Base-by-base conservation (phyloP, 2,888 invertebrate genomes). In the Perizoma affinitatum region DNA sequence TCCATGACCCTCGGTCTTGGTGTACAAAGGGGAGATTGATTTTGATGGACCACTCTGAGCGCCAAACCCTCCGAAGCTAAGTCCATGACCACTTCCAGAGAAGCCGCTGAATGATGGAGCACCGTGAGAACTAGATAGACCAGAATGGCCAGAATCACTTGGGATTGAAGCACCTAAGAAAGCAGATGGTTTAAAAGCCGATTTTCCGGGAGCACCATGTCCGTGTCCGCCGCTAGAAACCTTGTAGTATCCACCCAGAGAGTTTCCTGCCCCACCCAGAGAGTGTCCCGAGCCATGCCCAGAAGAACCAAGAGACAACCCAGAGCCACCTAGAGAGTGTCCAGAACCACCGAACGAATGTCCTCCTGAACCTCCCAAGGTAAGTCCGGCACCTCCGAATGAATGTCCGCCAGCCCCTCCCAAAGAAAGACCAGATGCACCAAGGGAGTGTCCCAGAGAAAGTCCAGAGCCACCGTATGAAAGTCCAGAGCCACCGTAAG, bases 161-260 rank as follows among this genome's bases (percentile, higher is more conserved):
- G 83, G 84, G 33, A 84, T 73, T 4, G 90, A 84, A 55, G 90
- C 77, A 51, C 93, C 93, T 66, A 93, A 71, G 73, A 80, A 93
- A 50, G 88, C 83, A 8, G 93, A 93, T 45, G 93, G 93, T 60
- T 92, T 93, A 63, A 93, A 93, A 34, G 88, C 78, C 46, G 77
- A 69, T 73, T 89, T 90, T 35, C 86, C 79, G 7, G 86, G 83
- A 10, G 78, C 71, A 56, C 78, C 72, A 58, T 59, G 55, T 55
- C 78, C 72, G 58, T 62, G 44, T 33, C 76, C 76, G 35, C 80
- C 75, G 35, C 58, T 61, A 4, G 64, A 53, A 83, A 73, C 42
- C 75, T 88, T 90, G 60, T 84, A 80, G 63, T 79, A 73, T 44
- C 54, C 54, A 22, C 65, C 59, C 3, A 62, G 50, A 49, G 66